Conservation (phyloP, 2,888 invertebrate genomes). For the Carcina quercana region DNA sequence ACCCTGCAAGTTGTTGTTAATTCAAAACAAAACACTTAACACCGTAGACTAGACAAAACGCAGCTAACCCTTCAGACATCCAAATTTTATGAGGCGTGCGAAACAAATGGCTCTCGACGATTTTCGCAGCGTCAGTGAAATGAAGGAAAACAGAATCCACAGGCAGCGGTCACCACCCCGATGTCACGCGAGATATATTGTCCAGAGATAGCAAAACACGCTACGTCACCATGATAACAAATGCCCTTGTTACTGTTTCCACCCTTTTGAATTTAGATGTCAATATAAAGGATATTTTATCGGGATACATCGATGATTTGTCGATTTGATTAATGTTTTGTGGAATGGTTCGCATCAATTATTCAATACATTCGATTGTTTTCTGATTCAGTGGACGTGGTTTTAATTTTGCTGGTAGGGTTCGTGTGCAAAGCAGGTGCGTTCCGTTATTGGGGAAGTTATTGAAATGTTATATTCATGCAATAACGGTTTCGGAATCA, state of each 20-base stretch:
- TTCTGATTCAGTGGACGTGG: slow-evolving; percentile 29
- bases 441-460: too few species aligned
- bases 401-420: slow-evolving; percentile 25
- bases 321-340: slow-evolving; percentile 42
- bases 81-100: slow-evolving; percentile 53
- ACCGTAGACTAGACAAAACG: too few species aligned
- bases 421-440: not conserved
- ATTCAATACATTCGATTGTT: slow-evolving; percentile 41
- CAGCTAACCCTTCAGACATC: slow-evolving; percentile 51
- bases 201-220: slow-evolving; percentile 28
- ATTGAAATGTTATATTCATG: too few species aligned
- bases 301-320: slow-evolving; percentile 33
- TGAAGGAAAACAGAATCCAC: slow-evolving; percentile 49
- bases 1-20: too few species aligned
- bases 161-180: slow-evolving; percentile 22
- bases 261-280: slow-evolving; percentile 32
- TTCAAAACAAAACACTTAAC: not conserved
- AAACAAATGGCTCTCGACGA: slow-evolving; percentile 66
- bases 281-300: slow-evolving; percentile 29
- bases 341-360: slow-evolving; percentile 44
- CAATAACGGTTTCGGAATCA: too few species aligned
- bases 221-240: slow-evolving; percentile 35
- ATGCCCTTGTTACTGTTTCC: slow-evolving; percentile 22
- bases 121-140: slow-evolving; percentile 58
- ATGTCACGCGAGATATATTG: slow-evolving; percentile 40